A percentile compares a stretch with the other conserved stretches of the same genome.
Conservation (phyloP, 2,113 vertebrate genomes). For the Myotis davidii region DNA sequence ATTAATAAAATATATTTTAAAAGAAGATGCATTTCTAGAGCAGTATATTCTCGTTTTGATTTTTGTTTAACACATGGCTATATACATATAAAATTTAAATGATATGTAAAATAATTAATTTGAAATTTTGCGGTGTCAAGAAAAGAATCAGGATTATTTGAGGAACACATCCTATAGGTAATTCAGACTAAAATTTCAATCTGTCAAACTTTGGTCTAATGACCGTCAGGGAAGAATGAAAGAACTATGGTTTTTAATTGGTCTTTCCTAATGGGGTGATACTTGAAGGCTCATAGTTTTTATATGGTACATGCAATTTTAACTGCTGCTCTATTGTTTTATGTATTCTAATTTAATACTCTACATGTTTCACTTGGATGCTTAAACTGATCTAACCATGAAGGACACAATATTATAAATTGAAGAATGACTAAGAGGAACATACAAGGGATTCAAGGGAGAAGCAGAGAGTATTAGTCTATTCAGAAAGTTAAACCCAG, state of each 20-base stretch:
- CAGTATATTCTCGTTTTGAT: background rate
- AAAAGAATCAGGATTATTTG: background rate
- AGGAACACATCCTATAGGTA: background rate
- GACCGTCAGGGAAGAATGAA: constrained; percentile 65
- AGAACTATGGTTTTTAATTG: constrained; percentile 46
- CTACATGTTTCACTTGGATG: constrained; percentile 68
- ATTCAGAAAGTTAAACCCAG: background rate
- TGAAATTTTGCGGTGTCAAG: background rate
- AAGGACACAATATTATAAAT: constrained; percentile 65
- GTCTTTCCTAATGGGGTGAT: constrained; percentile 74
- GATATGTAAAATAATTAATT: background rate
- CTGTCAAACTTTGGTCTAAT: constrained; percentile 43
- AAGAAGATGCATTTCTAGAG: background rate
- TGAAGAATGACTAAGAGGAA: constrained; percentile 11
- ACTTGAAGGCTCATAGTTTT: constrained; percentile 75
- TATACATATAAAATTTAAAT: background rate
- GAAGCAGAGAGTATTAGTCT: background rate
- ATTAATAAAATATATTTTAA: too few species aligned
- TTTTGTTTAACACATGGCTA: background rate
- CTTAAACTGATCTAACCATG: constrained; percentile 71
- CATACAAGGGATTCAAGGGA: constrained; percentile 32
- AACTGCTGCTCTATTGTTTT: constrained; percentile 76
- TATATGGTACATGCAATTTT: constrained; percentile 74
- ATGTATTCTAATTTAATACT: constrained; percentile 76
- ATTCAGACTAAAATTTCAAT: background rate